Evolutionary conservation across 1,140 invertebrate genomes (phyloP).

Genomic region (Drosophila truncata): DNA sequence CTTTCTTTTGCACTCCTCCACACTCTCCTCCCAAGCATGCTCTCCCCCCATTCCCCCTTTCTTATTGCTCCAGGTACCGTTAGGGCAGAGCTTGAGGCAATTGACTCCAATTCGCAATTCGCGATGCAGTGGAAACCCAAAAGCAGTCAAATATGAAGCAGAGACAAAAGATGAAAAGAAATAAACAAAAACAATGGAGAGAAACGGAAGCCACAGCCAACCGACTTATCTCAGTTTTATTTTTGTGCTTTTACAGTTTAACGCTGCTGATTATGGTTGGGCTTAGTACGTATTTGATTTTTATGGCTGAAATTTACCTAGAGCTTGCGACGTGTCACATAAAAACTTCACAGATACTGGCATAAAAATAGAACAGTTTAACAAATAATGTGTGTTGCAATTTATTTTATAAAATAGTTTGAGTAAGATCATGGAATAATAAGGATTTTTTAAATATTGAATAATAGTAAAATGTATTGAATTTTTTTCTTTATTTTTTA

Average conservation of each 20-base stretch:
- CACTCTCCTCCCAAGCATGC: conserved; percentile 10
- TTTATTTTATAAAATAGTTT: background rate
- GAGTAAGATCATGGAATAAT: background rate
- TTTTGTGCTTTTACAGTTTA: conserved; percentile 43
- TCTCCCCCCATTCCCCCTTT: background rate
- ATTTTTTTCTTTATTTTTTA: background rate
- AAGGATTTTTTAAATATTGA: background rate
- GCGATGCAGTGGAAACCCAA: conserved; percentile 39
- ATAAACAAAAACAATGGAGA: conserved; percentile 12
- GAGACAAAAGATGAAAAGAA: conserved; percentile 3
- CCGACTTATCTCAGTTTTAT: conserved; percentile 35
- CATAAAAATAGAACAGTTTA: background rate
- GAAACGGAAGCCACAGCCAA: conserved; percentile 27
- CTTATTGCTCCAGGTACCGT: conserved; percentile 60
- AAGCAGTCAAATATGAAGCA: conserved; percentile 29
- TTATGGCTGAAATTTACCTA: conserved; percentile 43
- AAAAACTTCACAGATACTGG: background rate
- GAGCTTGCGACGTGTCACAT: conserved; percentile 7
- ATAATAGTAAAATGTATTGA: background rate
- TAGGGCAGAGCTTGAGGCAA: conserved; percentile 63
- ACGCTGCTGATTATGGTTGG: conserved; percentile 41
- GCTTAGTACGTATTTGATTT: conserved; percentile 34
- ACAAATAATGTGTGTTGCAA: background rate
- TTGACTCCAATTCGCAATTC: conserved; percentile 70
- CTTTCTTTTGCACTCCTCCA: conserved; percentile 19